Conservation (phyloP, 2,888 invertebrate genomes). For the Geotrupes spiniger region DNA sequence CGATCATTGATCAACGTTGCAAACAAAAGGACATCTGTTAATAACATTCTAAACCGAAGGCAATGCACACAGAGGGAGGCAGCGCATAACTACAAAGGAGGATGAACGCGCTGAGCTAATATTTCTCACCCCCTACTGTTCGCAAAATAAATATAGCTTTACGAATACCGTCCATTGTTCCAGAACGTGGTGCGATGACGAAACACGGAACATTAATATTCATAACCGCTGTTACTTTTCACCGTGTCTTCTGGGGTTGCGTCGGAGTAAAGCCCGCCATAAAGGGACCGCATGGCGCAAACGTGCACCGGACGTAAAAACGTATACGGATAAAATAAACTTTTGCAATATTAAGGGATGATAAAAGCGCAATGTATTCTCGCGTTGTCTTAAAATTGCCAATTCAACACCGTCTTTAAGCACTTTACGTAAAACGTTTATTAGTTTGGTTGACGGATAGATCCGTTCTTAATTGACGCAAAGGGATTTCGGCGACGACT, state of each 20-base stretch:
- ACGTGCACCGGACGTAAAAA: not conserved
- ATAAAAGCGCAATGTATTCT: constrained; percentile 1
- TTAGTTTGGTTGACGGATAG: constrained; percentile 5
- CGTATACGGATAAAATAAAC: constrained; percentile 1
- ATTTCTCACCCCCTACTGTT: constrained; percentile 34
- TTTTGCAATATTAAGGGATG: constrained; percentile 1
- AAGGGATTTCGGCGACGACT: constrained; percentile 14
- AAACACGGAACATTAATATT: constrained; percentile 21
- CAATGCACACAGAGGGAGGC: not conserved
- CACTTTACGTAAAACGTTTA: too few species aligned
- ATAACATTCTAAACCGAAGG: not conserved
- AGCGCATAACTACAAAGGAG: constrained; percentile 1
- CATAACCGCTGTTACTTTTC: constrained; percentile 21
- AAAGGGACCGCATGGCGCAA: constrained; percentile 1
- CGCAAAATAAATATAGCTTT: constrained; percentile 37
- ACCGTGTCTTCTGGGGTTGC: constrained; percentile 16
- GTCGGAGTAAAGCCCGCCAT: constrained; percentile 8
- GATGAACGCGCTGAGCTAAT: constrained; percentile 26
- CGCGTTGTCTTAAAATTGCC: too few species aligned
- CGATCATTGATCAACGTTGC: not conserved
- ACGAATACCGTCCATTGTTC: constrained; percentile 37
- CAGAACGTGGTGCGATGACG: constrained; percentile 21
- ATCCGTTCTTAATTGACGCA: constrained; percentile 20
- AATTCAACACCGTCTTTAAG: too few species aligned
- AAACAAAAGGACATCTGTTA: not conserved